Base-by-base conservation (phyloP, 2,113 vertebrate genomes). In the Sebastes fasciatus region DNA sequence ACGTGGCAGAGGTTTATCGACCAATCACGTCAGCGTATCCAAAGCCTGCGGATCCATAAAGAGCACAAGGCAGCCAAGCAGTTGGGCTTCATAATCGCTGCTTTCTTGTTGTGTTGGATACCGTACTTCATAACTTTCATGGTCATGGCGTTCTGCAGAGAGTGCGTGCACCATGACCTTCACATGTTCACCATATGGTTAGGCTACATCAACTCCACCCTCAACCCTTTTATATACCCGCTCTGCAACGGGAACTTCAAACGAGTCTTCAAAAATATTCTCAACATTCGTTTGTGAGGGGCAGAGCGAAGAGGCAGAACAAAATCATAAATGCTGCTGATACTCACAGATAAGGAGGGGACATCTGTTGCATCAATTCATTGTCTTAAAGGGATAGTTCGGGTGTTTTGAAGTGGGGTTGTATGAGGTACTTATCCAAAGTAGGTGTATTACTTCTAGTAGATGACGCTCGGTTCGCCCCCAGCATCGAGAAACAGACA, bases 171-270 rank as follows among this genome's bases (percentile, higher is more conserved):
- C 26, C 95, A 97, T 48, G 80, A 92, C 0, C 90, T 97, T 14
- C 97, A 97, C 85, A 99, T 96, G 97, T 95, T 96, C 90, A 98
- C 98, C 13, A 97, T 98, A 83, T 99, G 98, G 98, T 94, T 99
- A 0, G 98, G 98, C 45, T 99, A 99, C 81, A 90, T 99, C 75
- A 99, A 99, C 93, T 99, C 98, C 67, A 98, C 98, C 0, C 84
- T 99, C 19, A 99, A 99, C 45, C 98, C 98, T 0, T 97, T 99
- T 83, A 97, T 99, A 62, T 99, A 99, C 40, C 97, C 98, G 0
- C 94, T 99, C 34, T 99, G 98, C 84, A 99, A 99, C 16, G 96
- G 98, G 10, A 98, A 97, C 77, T 99, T 99, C 88, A 98, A 98
- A 93, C 95, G 96, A 82, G 97, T 97, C 7, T 99, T 99, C 89